Evolutionary conservation across 2,113 vertebrate genomes (phyloP).

Genomic region (Ctenodactylus gundi): DNA sequence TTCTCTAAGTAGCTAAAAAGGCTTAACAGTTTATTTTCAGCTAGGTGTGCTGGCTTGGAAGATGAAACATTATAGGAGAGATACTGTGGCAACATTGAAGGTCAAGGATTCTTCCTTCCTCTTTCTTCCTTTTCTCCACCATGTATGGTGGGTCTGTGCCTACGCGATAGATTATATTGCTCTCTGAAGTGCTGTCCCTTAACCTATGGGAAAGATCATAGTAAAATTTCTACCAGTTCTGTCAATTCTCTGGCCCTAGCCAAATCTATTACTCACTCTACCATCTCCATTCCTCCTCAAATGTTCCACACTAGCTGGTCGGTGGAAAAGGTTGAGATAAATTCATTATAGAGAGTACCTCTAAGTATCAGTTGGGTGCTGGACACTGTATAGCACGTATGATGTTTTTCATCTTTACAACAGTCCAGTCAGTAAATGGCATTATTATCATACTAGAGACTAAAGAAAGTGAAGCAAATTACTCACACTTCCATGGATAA

Average conservation of each 20-base stretch:
- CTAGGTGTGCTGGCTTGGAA: not conserved
- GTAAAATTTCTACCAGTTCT: not conserved
- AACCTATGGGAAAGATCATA: not conserved
- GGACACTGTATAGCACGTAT: not conserved
- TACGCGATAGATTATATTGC: not conserved
- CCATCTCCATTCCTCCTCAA: not conserved
- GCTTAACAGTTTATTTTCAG: not conserved
- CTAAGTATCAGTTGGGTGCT: not conserved
- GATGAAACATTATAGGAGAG: not conserved
- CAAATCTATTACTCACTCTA: not conserved
- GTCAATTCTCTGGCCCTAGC: not conserved
- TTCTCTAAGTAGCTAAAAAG: not conserved
- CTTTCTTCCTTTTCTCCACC: not conserved
- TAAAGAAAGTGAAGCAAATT: not conserved
- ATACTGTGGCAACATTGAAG: not conserved
- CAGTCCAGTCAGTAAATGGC: not conserved
- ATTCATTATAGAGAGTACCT: not conserved
- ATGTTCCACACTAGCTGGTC: not conserved
- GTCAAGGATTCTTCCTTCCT: not conserved
- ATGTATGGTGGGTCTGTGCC: not conserved
- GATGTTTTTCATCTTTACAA: not conserved
- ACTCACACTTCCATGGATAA: not conserved
- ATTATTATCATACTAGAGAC: not conserved
- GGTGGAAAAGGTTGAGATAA: not conserved
- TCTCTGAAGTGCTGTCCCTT: not conserved